These are phyloP conservation scores for Neolamprologus toae DNA, from an alignment of 2,113 vertebrate genomes.

Conservation along the genomic window DNA sequence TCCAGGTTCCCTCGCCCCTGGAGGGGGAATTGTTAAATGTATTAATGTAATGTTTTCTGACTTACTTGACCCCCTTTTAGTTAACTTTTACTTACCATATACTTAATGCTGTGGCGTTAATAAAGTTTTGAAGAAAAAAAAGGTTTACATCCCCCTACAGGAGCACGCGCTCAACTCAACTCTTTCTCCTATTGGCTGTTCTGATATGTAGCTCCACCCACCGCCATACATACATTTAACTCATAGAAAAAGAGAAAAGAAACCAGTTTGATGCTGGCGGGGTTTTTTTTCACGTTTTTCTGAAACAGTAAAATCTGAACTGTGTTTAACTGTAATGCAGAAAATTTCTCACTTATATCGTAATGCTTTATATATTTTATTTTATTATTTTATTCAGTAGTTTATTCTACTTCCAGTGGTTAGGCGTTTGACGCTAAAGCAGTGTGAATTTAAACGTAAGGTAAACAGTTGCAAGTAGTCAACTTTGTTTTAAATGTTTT, in stretches of 20 bases:
- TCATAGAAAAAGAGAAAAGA: not conserved
- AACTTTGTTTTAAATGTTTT: not conserved
- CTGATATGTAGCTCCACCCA: not conserved
- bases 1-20: too few species aligned
- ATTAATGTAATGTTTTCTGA: not conserved
- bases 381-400: not conserved
- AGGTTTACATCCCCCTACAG: constrained; percentile 22
- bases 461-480: not conserved
- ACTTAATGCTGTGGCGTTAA: not conserved
- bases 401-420: not conserved
- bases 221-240: not conserved
- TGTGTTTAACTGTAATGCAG: not conserved
- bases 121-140: not conserved
- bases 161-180: constrained; percentile 12
- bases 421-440: not conserved
- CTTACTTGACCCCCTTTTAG: not conserved
- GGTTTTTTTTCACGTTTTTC: accelerated
- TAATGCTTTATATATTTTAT: not conserved
- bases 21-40: not conserved
- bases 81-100: not conserved
- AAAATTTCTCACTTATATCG: not conserved
- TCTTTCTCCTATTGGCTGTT: constrained; percentile 20
- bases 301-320: not conserved
- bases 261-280: too few species aligned
- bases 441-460: not conserved